A percentile compares a stretch with the other conserved stretches of the same genome.
phyloP scores from a whole-genome alignment of 2,888 invertebrate species.

The Kuschelorhynchus macadamiae region DNA sequence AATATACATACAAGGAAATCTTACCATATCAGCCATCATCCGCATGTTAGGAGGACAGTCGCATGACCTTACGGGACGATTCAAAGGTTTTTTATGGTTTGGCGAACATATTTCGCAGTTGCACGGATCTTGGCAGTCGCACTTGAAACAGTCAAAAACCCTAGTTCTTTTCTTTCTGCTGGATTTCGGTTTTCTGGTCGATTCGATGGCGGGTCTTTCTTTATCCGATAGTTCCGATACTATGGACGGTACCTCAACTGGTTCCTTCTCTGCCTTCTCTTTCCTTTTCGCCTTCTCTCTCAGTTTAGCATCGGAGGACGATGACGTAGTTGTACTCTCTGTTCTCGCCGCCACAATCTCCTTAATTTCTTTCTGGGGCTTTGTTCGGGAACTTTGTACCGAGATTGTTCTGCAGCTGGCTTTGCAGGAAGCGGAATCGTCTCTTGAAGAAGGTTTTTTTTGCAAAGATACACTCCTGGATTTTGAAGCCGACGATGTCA shows the following conservation, averaged over 20 bases:
- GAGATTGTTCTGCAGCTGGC: conserved; percentile 40
- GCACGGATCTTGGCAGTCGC: conserved; percentile 54
- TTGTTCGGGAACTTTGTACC: conserved; percentile 29
- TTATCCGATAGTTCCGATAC: conserved; percentile 52
- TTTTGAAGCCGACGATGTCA: not conserved
- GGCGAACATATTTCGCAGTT: conserved; percentile 37
- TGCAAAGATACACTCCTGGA: conserved; percentile 25
- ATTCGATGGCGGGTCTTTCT: conserved; percentile 23
- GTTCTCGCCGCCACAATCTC: conserved; percentile 27
- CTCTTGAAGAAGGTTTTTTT: conserved; percentile 34
- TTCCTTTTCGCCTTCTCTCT: conserved; percentile 28
- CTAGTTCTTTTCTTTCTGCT: conserved; percentile 46
- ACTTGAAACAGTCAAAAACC: conserved; percentile 42
- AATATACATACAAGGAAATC: too few species aligned
- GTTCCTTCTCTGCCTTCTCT: conserved; percentile 25
- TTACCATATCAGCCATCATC: conserved; percentile 15
- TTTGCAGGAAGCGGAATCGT: conserved; percentile 42
- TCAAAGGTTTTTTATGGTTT: conserved; percentile 1
- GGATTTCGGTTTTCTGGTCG: conserved; percentile 32
- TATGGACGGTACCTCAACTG: conserved; percentile 54
- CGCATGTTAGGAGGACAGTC: conserved; percentile 30
- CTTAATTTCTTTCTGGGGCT: conserved; percentile 16
- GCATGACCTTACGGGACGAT: conserved; percentile 25
- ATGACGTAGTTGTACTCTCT: conserved; percentile 22
- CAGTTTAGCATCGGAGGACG: conserved; percentile 20